These are phyloP conservation scores for Nephrocerus scutellatus DNA, from an alignment of 2,888 invertebrate genomes.

Conservation along the genomic window DNA sequence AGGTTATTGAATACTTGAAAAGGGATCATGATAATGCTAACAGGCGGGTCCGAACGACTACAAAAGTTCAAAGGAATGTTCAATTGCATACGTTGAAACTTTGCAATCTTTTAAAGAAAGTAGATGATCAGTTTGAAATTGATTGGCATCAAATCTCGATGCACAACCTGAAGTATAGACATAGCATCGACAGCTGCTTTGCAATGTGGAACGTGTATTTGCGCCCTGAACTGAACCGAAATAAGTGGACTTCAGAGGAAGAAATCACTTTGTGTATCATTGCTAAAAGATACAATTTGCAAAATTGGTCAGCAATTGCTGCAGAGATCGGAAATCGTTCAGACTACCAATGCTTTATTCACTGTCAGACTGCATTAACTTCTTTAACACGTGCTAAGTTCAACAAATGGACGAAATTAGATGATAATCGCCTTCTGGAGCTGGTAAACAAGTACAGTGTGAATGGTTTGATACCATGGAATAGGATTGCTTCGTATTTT, in stretches of 20 bases:
- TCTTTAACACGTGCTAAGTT: constrained; percentile 26
- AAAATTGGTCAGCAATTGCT: constrained; percentile 65
- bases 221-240: constrained; percentile 61
- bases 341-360: constrained; percentile 63
- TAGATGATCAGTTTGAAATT: constrained; percentile 31
- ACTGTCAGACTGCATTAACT: constrained; percentile 53
- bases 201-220: constrained; percentile 66
- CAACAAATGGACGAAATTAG: constrained; percentile 60
- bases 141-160: constrained; percentile 42
- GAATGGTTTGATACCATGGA: constrained; percentile 68
- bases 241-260: constrained; percentile 52
- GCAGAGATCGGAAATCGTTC: constrained; percentile 54
- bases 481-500: constrained; percentile 58
- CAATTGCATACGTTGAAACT: constrained; percentile 20
- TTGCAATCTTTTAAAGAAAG: constrained; percentile 21
- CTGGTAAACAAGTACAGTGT: constrained; percentile 58
- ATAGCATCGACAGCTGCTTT: constrained; percentile 57
- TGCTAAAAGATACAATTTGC: constrained; percentile 47
- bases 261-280: constrained; percentile 45
- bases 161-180: constrained; percentile 49
- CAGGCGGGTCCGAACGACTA: constrained; percentile 4
- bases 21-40: neutral
- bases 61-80: constrained; percentile 12
- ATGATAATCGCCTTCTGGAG: constrained; percentile 59
- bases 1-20: constrained; percentile 28